Conservation (phyloP, 1,140 invertebrate species). For the Drosophila watanabei region DNA sequence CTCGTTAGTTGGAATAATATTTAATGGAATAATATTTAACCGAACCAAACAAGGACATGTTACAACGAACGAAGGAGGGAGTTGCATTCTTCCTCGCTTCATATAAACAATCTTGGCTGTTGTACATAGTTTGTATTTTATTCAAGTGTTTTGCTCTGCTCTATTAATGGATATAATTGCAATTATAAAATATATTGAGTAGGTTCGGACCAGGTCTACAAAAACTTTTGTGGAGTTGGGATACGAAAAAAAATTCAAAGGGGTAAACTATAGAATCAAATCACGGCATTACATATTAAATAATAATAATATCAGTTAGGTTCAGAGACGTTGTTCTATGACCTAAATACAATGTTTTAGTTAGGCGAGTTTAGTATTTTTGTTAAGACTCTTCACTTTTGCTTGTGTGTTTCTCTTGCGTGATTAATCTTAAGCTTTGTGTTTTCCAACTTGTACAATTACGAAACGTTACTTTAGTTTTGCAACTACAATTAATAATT, state of each 20-base stretch:
- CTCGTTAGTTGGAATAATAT: constrained; percentile 30
- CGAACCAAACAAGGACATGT: constrained; percentile 7
- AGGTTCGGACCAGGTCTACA: constrained; percentile 3
- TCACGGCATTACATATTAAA: constrained; percentile 58
- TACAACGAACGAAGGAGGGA: not conserved
- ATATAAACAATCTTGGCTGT: constrained; percentile 41
- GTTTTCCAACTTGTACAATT: constrained; percentile 61
- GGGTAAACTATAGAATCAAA: constrained; percentile 41
- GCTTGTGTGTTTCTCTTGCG: constrained; percentile 36
- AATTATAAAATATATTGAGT: constrained; percentile 30
- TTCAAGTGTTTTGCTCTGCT: constrained; percentile 73
- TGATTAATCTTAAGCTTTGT: constrained; percentile 47
- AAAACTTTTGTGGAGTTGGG: constrained; percentile 8
- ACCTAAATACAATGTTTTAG: constrained; percentile 73
- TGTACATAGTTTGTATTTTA: constrained; percentile 80
- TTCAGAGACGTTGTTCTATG: constrained; percentile 65
- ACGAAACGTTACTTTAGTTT: constrained; percentile 60
- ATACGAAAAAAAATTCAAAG: constrained; percentile 19
- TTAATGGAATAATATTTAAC: constrained; percentile 20
- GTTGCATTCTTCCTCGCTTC: not conserved
- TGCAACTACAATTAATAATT: constrained; percentile 79
- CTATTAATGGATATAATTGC: constrained; percentile 35
- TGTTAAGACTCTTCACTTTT: constrained; percentile 44
- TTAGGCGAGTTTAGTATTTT: constrained; percentile 72
- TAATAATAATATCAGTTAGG: constrained; percentile 71